Evolutionary conservation across 2,888 invertebrate genomes (phyloP), one percentile per base, ranked within the genome.

Genomic region (Drosophila parthenogenetica): DNA sequence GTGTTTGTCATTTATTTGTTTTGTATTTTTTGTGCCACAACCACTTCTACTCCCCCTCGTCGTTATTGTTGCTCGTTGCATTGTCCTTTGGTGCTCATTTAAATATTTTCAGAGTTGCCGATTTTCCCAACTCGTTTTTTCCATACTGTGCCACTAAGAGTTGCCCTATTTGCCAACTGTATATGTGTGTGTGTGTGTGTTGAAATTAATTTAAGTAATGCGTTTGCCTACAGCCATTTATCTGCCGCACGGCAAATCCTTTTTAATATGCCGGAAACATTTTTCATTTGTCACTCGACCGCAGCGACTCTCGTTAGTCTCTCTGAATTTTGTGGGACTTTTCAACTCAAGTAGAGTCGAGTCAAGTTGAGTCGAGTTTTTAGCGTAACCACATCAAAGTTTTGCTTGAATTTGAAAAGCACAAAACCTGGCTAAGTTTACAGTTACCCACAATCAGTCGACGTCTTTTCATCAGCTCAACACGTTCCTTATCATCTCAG

Each of bases 191-290:
- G 59, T 65, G 53, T 62, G 53, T 65, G 50, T 51, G 55, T 59
- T 60, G 65, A 85, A 89, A 89, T 89, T 89, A 88, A 89, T 85
- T 85, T 88, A 79, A 85, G 89, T 89, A 85, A 85, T 85, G 89
- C 89, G 82, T 79, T 76, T 72, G 73, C 72, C 71, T 49, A 51
- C 63, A 53, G 73, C 73, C 69, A 89, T 85, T 84, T 89, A 87
- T 87, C 72, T 87, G 85, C 65, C 63, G 64, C 64, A 69, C 54
- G 64, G 65, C 63, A 89, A 89, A 83, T 87, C 88, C 90, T 77
- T 90, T 87, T 89, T 81, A 89, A 90, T 81, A 89, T 74, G 75
- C 83, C 70, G 68, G 71, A 79, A 82, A 75, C 86, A 89, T 89
- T 90, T 90, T 84, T 80, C 90, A 89, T 89, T 90, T 87, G 90